phyloP scores from a whole-genome alignment of 2,888 invertebrate species.

The Crossocerus cetratus region DNA sequence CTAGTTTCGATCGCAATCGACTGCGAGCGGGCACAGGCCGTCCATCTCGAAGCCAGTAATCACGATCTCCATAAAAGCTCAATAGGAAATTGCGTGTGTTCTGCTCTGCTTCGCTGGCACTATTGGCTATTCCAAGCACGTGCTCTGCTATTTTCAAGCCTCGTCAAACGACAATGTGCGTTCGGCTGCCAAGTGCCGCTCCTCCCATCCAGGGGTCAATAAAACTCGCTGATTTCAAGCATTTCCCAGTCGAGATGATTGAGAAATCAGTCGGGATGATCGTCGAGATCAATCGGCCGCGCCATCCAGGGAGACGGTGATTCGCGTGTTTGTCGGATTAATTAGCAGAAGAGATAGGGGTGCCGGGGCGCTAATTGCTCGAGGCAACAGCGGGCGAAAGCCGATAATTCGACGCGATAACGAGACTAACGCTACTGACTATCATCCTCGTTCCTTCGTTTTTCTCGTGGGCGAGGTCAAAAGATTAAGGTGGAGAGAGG shows the following conservation, averaged over 20 bases:
- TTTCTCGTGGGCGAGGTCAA: conserved; percentile 23
- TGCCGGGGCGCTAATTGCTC: conserved; percentile 27
- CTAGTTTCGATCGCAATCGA: no score
- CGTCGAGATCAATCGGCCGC: conserved; percentile 33
- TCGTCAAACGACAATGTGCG: no score
- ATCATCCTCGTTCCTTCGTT: conserved; percentile 11
- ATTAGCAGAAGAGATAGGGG: conserved; percentile 16
- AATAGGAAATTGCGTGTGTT: no score
- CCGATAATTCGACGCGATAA: conserved; percentile 36
- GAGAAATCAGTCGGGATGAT: no score
- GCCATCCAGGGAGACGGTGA: not conserved
- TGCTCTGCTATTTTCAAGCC: no score
- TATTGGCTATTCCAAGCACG: no score
- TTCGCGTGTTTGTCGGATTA: not conserved
- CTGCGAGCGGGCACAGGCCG: no score
- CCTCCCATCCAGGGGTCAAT: not conserved
- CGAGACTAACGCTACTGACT: conserved; percentile 11
- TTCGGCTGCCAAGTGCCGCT: no score
- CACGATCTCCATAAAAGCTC: no score
- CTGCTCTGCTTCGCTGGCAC: no score
- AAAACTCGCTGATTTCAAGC: not conserved
- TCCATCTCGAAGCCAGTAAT: no score
- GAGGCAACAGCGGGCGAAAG: not conserved
- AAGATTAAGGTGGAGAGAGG: conserved; percentile 16
- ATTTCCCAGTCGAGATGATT: not conserved